A percentile compares a stretch with the other conserved stretches of the same genome.
phyloP scores from a whole-genome alignment of 2,113 vertebrate genomes.

The Elanoides forficatus region DNA sequence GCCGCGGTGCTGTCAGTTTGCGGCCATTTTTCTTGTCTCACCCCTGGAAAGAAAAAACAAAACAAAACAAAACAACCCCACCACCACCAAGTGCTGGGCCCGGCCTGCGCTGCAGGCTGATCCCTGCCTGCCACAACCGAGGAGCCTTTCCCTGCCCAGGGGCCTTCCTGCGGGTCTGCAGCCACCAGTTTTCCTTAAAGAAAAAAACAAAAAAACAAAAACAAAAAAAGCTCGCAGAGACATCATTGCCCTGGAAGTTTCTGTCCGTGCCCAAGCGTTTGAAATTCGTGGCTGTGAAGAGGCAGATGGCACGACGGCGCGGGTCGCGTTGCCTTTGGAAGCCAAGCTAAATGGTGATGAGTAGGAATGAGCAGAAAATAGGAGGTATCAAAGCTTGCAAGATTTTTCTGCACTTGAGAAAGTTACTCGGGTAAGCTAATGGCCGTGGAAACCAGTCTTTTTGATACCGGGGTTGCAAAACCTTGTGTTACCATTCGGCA shows the following conservation, averaged over 20 bases:
- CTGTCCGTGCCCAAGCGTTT: not conserved
- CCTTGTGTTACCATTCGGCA: not conserved
- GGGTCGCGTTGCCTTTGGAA: not conserved
- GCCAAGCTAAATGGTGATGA: not conserved
- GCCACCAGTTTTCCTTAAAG: not conserved
- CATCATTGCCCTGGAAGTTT: not conserved
- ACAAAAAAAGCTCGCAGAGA: not conserved
- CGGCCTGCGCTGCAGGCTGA: not conserved
- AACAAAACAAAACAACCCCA: fast-evolving
- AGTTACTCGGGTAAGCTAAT: not conserved
- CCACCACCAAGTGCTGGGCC: not conserved
- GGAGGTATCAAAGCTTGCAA: not conserved
- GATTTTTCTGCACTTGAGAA: not conserved
- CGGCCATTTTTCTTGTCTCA: not conserved
- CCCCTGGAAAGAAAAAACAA: not conserved
- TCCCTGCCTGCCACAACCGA: fast-evolving
- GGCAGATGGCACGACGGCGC: not conserved
- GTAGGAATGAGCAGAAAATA: not conserved
- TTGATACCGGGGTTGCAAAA: not conserved
- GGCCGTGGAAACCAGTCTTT: not conserved
- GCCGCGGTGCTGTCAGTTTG: not conserved
- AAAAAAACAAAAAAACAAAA: not conserved
- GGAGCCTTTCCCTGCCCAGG: not conserved
- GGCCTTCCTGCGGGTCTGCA: not conserved
- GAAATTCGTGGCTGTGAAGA: fast-evolving